A percentile compares a stretch with the other conserved stretches of the same genome.
phyloP scores from a whole-genome alignment of 2,888 invertebrate genomes.

The Pyralis farinalis region DNA sequence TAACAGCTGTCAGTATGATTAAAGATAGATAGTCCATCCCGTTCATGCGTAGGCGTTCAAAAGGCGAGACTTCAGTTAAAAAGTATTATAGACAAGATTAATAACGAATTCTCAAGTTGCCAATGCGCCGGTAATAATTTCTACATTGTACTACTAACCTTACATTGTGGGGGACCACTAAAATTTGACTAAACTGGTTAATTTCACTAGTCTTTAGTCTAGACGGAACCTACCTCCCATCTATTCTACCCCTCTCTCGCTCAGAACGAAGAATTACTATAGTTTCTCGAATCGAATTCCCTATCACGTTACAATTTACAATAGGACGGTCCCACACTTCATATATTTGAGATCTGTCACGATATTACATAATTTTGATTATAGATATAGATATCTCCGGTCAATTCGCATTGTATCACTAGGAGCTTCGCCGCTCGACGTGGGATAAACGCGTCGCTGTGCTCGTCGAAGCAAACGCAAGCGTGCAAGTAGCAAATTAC shows the following conservation, averaged over 20 bases:
- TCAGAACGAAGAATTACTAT: conserved; percentile 33
- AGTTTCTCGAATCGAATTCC: conserved; percentile 47
- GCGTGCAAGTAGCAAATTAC: conserved; percentile 19
- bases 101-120: conserved; percentile 41
- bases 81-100: conserved; percentile 7
- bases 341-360: conserved; percentile 70
- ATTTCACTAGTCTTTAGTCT: conserved; percentile 66
- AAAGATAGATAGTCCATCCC: too few species aligned
- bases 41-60: too few species aligned
- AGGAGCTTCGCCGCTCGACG: conserved; percentile 36
- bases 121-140: conserved; percentile 57
- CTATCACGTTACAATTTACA: conserved; percentile 69
- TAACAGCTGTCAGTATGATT: background rate
- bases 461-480: conserved; percentile 21
- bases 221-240: conserved; percentile 57
- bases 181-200: conserved; percentile 62
- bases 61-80: too few species aligned
- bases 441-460: conserved; percentile 12
- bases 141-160: conserved; percentile 45
- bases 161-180: conserved; percentile 58
- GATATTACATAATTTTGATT: conserved; percentile 55
- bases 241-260: conserved; percentile 38
- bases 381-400: conserved; percentile 30
- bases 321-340: conserved; percentile 78
- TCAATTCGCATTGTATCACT: conserved; percentile 66